A percentile compares a stretch with the other conserved stretches of the same genome.
Evolutionary conservation across 2,113 vertebrate genomes (phyloP).

Genomic region (Bubo bubo): DNA sequence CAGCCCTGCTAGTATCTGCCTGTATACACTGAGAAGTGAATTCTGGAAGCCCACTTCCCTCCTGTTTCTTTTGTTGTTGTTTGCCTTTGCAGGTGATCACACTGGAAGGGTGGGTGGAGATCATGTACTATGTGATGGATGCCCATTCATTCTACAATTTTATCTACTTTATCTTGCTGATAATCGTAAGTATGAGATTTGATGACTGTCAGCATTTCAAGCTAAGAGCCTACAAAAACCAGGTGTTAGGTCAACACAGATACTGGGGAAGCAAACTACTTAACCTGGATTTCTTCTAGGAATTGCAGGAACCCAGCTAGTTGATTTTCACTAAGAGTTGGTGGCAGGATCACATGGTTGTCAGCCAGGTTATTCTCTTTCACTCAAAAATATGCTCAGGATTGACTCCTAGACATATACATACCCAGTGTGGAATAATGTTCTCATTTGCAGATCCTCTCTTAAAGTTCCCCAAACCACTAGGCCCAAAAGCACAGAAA

Average conservation of each 20-base stretch:
- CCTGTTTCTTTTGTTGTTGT: background rate
- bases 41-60: background rate
- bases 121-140: slow-evolving; percentile 99
- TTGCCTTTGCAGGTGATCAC: slow-evolving; percentile 87
- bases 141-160: slow-evolving; percentile 99
- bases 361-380: background rate
- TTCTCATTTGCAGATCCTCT: background rate
- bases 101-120: slow-evolving; percentile 98
- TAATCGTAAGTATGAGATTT: slow-evolving; percentile 87
- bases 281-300: background rate
- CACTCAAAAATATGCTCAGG: background rate
- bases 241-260: background rate
- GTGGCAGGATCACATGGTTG: background rate
- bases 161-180: slow-evolving; percentile 98
- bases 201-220: background rate
- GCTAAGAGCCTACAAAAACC: background rate
- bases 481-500: background rate
- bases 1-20: background rate
- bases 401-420: background rate
- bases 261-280: background rate
- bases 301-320: background rate
- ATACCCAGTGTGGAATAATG: background rate
- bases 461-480: background rate
- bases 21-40: background rate
- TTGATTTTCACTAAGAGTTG: background rate